Conservation (phyloP, 2,888 invertebrate species). For the Pollenia griseotomentosa region DNA sequence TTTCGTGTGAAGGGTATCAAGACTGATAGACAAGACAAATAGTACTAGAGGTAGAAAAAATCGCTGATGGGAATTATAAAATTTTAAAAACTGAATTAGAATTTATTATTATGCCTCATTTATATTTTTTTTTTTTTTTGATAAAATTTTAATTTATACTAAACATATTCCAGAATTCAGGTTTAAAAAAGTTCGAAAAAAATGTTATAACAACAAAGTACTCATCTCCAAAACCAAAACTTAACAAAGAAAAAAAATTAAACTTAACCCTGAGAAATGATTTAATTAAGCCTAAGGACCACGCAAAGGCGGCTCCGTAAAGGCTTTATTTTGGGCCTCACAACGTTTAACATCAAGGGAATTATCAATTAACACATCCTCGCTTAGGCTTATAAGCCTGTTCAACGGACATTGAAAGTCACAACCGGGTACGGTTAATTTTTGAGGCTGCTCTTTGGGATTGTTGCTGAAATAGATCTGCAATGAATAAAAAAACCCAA, state of each 20-base stretch:
- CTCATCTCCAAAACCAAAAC: slow-evolving; percentile 31
- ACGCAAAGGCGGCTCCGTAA: slow-evolving; percentile 85
- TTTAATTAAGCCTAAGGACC: slow-evolving; percentile 79
- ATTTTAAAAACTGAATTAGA: background rate
- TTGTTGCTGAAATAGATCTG: slow-evolving; percentile 85
- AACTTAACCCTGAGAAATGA: slow-evolving; percentile 64
- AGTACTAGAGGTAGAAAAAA: too few relatives aligned
- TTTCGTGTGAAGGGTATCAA: too few relatives aligned
- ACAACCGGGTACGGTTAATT: slow-evolving; percentile 88
- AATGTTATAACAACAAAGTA: background rate
- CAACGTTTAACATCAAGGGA: slow-evolving; percentile 85
- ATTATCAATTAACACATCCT: slow-evolving; percentile 85
- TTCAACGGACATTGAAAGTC: slow-evolving; percentile 86
- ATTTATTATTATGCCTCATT: background rate
- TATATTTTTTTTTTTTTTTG: background rate
- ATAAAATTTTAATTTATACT: background rate
- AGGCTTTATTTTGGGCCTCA: slow-evolving; percentile 85
- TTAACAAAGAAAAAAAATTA: slow-evolving; percentile 46
- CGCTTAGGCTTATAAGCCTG: slow-evolving; percentile 85
- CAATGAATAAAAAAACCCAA: background rate
- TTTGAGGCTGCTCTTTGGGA: slow-evolving; percentile 85
- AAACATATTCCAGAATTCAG: background rate
- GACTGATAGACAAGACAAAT: too few relatives aligned
- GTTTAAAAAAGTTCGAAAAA: background rate
- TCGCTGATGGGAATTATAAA: too few relatives aligned